Evolutionary conservation across 2,113 vertebrate species (phyloP).

Genomic region (Oncorhynchus nerka): DNA sequence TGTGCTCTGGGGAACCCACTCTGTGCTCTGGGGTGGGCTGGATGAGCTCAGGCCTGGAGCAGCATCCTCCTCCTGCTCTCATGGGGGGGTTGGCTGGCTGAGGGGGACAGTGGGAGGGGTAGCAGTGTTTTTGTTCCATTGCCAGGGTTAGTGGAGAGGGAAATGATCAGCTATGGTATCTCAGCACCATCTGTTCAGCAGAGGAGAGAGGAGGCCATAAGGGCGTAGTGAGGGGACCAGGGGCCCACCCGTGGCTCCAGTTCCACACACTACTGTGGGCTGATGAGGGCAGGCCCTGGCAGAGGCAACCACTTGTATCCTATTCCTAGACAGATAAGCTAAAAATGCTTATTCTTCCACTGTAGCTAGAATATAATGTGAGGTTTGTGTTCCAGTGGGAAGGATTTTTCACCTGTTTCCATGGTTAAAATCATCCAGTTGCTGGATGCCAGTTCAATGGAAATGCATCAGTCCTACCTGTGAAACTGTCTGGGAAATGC

Average conservation of each 20-base stretch:
- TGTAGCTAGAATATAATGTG: too few relatives aligned
- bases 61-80: conserved; percentile 33
- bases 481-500: not conserved
- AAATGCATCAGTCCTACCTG: not conserved
- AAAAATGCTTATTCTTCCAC: too few relatives aligned
- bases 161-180: conserved; percentile 58
- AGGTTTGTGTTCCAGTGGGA: too few relatives aligned
- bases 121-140: conserved; percentile 48
- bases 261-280: not conserved
- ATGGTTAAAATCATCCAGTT: not conserved
- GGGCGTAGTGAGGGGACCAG: not conserved
- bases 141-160: conserved; percentile 62
- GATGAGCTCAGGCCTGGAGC: conserved; percentile 54
- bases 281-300: too few relatives aligned
- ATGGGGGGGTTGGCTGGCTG: not conserved
- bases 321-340: too few relatives aligned
- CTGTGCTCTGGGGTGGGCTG: conserved; percentile 30
- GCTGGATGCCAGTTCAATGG: not conserved
- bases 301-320: too few relatives aligned
- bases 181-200: conserved; percentile 63
- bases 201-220: conserved; percentile 38
- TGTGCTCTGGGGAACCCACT: conserved; percentile 52
- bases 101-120: conserved; percentile 24
- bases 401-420: not conserved
- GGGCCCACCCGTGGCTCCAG: not conserved